These are phyloP conservation scores for Oreochromis niloticus DNA, from an alignment of 2,113 vertebrate genomes.

Conservation along the genomic window DNA sequence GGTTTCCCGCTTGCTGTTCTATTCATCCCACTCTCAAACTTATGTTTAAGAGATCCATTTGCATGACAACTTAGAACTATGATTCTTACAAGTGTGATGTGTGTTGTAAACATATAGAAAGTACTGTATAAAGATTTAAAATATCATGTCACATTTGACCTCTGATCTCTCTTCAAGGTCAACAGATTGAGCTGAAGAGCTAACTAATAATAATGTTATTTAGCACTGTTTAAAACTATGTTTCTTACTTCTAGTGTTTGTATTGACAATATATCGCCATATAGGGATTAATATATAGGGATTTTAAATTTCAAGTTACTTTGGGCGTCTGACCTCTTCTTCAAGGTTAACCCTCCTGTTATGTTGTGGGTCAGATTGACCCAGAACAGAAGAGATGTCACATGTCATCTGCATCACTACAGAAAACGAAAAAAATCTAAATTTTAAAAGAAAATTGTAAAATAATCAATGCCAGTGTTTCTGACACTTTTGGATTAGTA, in stretches of 20 bases:
- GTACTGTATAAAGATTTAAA: not conserved
- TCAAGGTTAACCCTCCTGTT: not conserved
- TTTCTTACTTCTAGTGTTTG: not conserved
- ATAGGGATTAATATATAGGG: not conserved
- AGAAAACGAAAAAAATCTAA: too few relatives aligned
- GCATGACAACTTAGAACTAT: not conserved
- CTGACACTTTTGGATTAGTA: too few relatives aligned
- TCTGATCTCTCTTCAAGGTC: not conserved
- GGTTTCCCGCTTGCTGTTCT: not conserved
- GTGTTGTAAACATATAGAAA: not conserved
- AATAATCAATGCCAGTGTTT: too few relatives aligned
- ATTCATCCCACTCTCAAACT: not conserved
- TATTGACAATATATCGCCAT: fast-evolving
- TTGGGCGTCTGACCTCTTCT: not conserved
- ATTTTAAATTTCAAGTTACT: not conserved
- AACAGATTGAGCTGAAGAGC: not conserved
- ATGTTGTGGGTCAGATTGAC: too few relatives aligned
- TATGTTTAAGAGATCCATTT: not conserved
- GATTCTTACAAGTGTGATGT: not conserved
- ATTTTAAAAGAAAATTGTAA: too few relatives aligned
- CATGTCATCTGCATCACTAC: too few relatives aligned
- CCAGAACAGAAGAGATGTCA: too few relatives aligned
- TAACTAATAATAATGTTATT: not conserved
- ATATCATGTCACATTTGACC: not conserved
- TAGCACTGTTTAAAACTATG: not conserved